phyloP scores from a whole-genome alignment of 2,797 vertebrate species.

The Kryptolebias ocellatus region DNA sequence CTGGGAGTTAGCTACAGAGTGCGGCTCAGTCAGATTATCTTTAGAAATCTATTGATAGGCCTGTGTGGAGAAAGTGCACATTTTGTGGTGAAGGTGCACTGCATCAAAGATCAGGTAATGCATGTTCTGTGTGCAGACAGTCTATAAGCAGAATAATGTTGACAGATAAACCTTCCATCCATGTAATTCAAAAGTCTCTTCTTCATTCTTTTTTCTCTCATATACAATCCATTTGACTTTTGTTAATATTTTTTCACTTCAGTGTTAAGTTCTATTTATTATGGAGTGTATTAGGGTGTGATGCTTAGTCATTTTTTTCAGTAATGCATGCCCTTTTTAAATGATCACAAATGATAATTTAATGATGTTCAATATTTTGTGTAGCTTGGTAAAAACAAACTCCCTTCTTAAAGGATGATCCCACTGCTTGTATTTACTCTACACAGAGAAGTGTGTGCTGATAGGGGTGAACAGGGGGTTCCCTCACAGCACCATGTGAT shows the following conservation, averaged over 20 bases:
- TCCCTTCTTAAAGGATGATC: neutral
- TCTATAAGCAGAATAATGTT: conserved; percentile 30
- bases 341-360: neutral
- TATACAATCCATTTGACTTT: conserved; percentile 15
- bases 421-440: conserved; percentile 1
- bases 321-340: too few species aligned
- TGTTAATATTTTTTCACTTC: conserved; percentile 14
- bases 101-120: conserved; percentile 18
- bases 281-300: too few species aligned
- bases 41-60: neutral
- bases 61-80: neutral
- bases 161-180: conserved; percentile 17
- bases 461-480: conserved; percentile 20
- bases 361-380: neutral
- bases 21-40: neutral
- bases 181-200: conserved; percentile 25
- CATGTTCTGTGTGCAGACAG: conserved; percentile 16
- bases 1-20: neutral
- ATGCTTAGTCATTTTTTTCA: neutral
- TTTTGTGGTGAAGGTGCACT: conserved; percentile 28
- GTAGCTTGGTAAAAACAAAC: neutral
- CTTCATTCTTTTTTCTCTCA: neutral
- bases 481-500: neutral
- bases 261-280: neutral
- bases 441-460: conserved; percentile 10